These are phyloP conservation scores for Sycobia sp. DNA, from an alignment of 1,140 invertebrate species.

Conservation along the genomic window DNA sequence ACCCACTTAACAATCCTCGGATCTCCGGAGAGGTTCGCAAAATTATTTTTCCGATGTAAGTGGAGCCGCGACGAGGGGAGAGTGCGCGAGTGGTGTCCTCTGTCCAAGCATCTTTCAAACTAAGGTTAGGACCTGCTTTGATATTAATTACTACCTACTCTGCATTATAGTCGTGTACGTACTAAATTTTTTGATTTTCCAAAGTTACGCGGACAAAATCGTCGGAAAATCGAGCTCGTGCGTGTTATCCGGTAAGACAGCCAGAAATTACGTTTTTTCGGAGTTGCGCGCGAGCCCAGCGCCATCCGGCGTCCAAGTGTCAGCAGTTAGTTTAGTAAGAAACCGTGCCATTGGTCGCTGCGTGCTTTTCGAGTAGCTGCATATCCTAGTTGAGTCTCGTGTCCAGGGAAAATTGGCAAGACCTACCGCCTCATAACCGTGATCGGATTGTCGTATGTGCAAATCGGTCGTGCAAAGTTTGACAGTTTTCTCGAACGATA, in stretches of 20 bases:
- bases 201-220: not conserved
- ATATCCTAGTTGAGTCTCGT: no score
- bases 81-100: slow-evolving; percentile 50
- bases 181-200: no score
- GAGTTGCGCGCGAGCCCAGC: slow-evolving; percentile 33
- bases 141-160: no score
- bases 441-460: no score
- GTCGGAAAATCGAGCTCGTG: not conserved
- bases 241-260: slow-evolving; percentile 35
- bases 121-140: slow-evolving; percentile 43
- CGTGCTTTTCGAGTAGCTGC: no score
- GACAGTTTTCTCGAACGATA: not conserved
- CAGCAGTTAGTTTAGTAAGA: slow-evolving; percentile 36
- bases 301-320: slow-evolving; percentile 50
- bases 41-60: slow-evolving; percentile 16
- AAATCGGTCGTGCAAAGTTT: no score
- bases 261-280: slow-evolving; percentile 48
- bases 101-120: slow-evolving; percentile 41
- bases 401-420: no score
- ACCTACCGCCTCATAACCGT: no score
- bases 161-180: no score
- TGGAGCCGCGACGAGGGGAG: not conserved
- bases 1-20: not conserved
- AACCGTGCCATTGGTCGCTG: slow-evolving; percentile 49
- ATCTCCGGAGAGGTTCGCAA: not conserved